These are phyloP conservation scores for Drosophila acutilabella DNA, from an alignment of 2,888 invertebrate genomes.

Conservation along the genomic window DNA sequence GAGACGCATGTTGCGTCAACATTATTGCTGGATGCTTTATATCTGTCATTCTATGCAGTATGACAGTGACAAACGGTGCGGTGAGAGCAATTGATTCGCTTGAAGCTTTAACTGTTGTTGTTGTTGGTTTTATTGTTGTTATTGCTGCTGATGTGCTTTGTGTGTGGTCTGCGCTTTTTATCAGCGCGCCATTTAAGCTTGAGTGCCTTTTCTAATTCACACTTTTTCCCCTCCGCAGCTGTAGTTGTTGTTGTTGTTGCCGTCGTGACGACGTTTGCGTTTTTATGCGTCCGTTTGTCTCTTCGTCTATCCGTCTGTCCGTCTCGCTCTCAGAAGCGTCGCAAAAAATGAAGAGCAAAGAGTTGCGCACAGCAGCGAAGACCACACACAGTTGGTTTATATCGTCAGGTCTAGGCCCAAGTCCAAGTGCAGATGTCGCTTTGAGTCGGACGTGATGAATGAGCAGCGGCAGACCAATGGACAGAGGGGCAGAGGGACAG, in stretches of 20 bases:
- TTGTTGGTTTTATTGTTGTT: conserved; percentile 28
- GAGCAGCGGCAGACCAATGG: conserved; percentile 52
- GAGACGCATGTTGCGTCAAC: conserved; percentile 50
- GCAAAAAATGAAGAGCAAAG: conserved; percentile 21
- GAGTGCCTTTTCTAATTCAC: conserved; percentile 79
- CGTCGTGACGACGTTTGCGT: conserved; percentile 69
- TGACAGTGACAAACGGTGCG: conserved; percentile 70
- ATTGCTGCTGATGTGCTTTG: conserved; percentile 24
- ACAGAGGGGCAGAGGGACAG: not conserved
- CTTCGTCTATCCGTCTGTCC: conserved; percentile 18
- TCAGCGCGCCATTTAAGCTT: conserved; percentile 72
- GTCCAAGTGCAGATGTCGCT: conserved; percentile 50
- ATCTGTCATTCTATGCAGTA: conserved; percentile 1
- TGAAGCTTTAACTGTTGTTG: conserved; percentile 31
- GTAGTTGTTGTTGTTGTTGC: conserved; percentile 15
- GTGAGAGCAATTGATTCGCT: conserved; percentile 67
- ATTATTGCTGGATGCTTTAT: conserved; percentile 40
- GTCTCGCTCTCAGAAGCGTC: conserved; percentile 9
- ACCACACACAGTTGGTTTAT: conserved; percentile 49
- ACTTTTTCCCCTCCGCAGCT: conserved; percentile 53
- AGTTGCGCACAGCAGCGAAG: conserved; percentile 12
- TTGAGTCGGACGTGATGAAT: conserved; percentile 69
- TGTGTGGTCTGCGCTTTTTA: conserved; percentile 60
- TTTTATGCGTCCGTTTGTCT: conserved; percentile 60
- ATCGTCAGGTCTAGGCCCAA: conserved; percentile 32